A percentile compares a stretch with the other conserved stretches of the same genome.
Conservation (phyloP, 2,113 vertebrate species). For the Sporophila hypoxantha region DNA sequence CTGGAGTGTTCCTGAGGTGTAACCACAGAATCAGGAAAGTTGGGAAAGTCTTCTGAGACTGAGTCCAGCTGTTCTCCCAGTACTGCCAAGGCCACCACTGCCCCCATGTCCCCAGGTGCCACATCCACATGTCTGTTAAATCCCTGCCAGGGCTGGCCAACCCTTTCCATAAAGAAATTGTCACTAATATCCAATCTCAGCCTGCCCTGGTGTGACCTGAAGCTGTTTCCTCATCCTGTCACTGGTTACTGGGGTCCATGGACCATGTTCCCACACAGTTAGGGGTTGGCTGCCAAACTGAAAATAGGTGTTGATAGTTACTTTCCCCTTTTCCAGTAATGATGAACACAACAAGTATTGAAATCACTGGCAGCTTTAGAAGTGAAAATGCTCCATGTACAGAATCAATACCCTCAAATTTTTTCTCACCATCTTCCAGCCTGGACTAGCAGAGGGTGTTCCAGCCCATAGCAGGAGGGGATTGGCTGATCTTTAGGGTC, state of each 20-base stretch:
- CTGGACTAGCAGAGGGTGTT: background rate
- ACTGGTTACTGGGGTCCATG: background rate
- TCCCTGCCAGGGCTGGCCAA: background rate
- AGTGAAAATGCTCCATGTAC: background rate
- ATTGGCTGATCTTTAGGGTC: background rate
- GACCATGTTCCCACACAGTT: background rate
- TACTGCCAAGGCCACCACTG: background rate
- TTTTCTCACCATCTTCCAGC: background rate
- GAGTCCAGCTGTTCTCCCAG: accelerated
- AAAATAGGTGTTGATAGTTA: background rate
- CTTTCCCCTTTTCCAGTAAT: background rate
- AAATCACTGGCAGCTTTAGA: background rate
- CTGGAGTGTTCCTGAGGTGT: background rate
- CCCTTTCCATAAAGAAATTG: background rate
- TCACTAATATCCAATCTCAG: background rate
- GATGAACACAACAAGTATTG: background rate
- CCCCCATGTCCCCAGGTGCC: background rate
- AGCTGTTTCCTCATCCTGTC: background rate
- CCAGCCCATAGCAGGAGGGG: background rate
- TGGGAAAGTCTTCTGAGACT: background rate
- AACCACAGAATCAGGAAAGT: too few relatives aligned
- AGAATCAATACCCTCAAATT: background rate
- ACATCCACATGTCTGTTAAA: background rate
- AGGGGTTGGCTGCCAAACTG: background rate
- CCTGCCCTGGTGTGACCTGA: background rate